phyloP scores from a whole-genome alignment of 2,888 invertebrate species.

The Axea sp. region DNA sequence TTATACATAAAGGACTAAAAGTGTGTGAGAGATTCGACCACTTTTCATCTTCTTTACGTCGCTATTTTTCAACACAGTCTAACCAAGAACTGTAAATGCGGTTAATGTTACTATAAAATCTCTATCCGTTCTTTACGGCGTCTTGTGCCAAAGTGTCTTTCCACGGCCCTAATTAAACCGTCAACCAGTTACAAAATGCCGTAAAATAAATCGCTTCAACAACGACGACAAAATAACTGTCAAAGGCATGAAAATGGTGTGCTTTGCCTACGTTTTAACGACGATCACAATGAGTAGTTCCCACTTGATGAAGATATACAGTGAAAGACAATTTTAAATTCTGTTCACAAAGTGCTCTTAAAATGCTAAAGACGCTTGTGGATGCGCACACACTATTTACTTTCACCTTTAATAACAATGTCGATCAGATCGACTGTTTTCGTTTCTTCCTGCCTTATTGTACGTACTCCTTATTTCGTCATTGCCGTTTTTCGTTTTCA shows the following conservation, averaged over 20 bases:
- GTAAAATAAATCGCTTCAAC: constrained; percentile 53
- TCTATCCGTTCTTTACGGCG: constrained; percentile 21
- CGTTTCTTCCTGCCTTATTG: constrained; percentile 38
- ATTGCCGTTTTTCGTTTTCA: constrained; percentile 16
- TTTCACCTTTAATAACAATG: constrained; percentile 58
- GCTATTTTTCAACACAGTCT: constrained; percentile 24
- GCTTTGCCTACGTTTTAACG: constrained; percentile 33
- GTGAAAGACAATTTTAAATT: constrained; percentile 44
- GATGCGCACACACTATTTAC: constrained; percentile 43
- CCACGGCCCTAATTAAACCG: constrained; percentile 30
- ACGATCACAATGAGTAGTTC: constrained; percentile 29
- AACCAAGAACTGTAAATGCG: constrained; percentile 15
- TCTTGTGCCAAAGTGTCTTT: constrained; percentile 9
- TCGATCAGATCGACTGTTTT: constrained; percentile 61
- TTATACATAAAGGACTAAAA: constrained; percentile 1
- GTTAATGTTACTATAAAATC: constrained; percentile 39
- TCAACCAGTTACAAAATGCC: constrained; percentile 18
- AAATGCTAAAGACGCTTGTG: constrained; percentile 30
- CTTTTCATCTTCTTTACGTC: constrained; percentile 32
- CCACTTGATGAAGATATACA: constrained; percentile 45
- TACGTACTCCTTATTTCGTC: constrained; percentile 38
- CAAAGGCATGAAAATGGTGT: constrained; percentile 13
- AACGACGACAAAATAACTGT: constrained; percentile 41
- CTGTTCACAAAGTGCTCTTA: constrained; percentile 48
- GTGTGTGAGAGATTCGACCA: constrained; percentile 2